These are phyloP conservation scores for Cheilosia urbana DNA, from an alignment of 2,888 invertebrate genomes.

Conservation along the genomic window DNA sequence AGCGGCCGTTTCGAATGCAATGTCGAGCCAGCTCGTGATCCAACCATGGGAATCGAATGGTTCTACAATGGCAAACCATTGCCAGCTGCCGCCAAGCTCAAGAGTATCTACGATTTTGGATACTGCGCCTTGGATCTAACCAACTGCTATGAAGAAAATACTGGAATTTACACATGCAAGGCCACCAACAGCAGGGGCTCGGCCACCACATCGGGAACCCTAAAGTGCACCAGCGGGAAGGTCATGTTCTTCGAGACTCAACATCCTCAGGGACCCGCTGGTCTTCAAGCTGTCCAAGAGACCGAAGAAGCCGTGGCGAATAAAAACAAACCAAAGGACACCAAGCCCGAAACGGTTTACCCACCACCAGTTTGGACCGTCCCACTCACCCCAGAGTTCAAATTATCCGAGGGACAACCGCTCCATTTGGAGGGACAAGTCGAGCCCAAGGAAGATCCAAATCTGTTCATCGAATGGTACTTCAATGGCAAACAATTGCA, in stretches of 20 bases:
- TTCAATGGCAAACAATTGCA: constrained; percentile 95
- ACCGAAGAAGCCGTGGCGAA: constrained; percentile 92
- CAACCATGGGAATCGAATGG: constrained; percentile 96
- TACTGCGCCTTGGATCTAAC: constrained; percentile 95
- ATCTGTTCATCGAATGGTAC: constrained; percentile 96
- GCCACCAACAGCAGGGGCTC: constrained; percentile 95
- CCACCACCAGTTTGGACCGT: constrained; percentile 94
- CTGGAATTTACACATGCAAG: constrained; percentile 95
- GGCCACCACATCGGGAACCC: constrained; percentile 94
- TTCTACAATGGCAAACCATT: constrained; percentile 96
- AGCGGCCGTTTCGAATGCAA: constrained; percentile 95
- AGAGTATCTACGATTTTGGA: constrained; percentile 97
- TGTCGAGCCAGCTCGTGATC: constrained; percentile 96
- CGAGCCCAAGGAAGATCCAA: constrained; percentile 96
- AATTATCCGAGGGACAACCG: constrained; percentile 91
- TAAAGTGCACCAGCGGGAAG: constrained; percentile 92
- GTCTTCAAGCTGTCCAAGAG: constrained; percentile 94
- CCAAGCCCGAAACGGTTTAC: constrained; percentile 90
- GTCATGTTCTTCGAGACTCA: constrained; percentile 94
- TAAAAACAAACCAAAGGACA: constrained; percentile 88
- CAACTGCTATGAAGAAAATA: constrained; percentile 95
- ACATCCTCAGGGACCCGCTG: constrained; percentile 96
- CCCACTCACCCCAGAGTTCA: constrained; percentile 92
- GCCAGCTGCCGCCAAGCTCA: constrained; percentile 94
- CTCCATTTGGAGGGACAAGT: constrained; percentile 97